Conservation (phyloP, 2,113 vertebrate species). For the Syrmaticus mikado region DNA sequence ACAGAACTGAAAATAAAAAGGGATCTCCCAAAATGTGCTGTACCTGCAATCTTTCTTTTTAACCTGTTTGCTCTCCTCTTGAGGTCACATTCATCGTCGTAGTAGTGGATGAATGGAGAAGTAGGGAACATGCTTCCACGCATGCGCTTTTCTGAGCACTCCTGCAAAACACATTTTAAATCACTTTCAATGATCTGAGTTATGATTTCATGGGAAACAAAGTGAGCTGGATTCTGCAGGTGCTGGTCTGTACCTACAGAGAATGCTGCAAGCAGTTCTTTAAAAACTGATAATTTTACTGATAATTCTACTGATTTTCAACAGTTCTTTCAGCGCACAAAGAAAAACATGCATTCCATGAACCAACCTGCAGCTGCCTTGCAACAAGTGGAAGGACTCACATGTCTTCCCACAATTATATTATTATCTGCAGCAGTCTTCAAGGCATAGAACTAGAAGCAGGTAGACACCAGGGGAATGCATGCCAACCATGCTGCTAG, state of each 20-base stretch:
- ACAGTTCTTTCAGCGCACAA: too few relatives aligned
- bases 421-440: accelerated
- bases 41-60: slow-evolving; percentile 80
- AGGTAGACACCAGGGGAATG: accelerated
- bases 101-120: slow-evolving; percentile 79
- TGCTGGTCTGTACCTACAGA: neutral
- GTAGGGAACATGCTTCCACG: slow-evolving; percentile 72
- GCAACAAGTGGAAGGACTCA: neutral
- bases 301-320: neutral
- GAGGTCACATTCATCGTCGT: slow-evolving; percentile 75
- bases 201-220: neutral
- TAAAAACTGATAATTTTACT: neutral
- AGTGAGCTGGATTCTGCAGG: neutral
- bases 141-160: slow-evolving; percentile 79
- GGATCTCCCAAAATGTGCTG: neutral
- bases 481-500: accelerated
- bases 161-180: slow-evolving; percentile 75
- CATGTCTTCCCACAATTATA: accelerated
- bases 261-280: neutral
- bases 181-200: neutral
- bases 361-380: neutral
- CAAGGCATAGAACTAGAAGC: neutral
- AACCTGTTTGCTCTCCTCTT: slow-evolving; percentile 69
- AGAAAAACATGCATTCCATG: accelerated
- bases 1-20: neutral